Conservation (phyloP, 2,888 invertebrate genomes). For the Rotaria macrura region DNA sequence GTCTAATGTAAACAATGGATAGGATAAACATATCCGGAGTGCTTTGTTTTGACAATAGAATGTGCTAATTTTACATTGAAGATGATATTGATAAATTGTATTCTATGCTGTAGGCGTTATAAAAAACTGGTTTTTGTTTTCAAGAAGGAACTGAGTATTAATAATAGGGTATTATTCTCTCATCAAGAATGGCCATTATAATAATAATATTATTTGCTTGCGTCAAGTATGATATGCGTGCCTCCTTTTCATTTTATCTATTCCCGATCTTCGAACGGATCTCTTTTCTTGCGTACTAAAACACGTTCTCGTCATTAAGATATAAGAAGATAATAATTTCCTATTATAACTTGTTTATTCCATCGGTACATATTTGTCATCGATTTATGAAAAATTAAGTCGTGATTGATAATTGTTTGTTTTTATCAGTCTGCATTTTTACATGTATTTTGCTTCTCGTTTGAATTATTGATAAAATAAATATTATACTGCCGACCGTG, state of each 20-base stretch:
- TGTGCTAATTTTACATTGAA: too few species aligned
- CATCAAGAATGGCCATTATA: neutral
- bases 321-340: neutral
- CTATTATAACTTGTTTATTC: neutral
- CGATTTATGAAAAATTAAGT: neutral
- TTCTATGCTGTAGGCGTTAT: too few species aligned
- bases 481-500: neutral
- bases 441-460: neutral
- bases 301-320: neutral
- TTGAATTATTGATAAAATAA: neutral
- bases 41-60: too few species aligned
- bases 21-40: too few species aligned
- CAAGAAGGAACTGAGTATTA: too few species aligned
- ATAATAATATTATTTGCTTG: neutral
- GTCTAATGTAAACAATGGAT: too few species aligned
- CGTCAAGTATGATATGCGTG: neutral
- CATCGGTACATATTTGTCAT: neutral
- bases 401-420: neutral
- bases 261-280: neutral
- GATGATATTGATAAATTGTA: too few species aligned
- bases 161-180: too few species aligned
- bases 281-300: neutral
- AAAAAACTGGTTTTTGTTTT: too few species aligned
- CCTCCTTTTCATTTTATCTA: neutral
- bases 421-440: neutral